Conservation (phyloP, 2,113 vertebrate species). For the Dicentrarchus labrax region DNA sequence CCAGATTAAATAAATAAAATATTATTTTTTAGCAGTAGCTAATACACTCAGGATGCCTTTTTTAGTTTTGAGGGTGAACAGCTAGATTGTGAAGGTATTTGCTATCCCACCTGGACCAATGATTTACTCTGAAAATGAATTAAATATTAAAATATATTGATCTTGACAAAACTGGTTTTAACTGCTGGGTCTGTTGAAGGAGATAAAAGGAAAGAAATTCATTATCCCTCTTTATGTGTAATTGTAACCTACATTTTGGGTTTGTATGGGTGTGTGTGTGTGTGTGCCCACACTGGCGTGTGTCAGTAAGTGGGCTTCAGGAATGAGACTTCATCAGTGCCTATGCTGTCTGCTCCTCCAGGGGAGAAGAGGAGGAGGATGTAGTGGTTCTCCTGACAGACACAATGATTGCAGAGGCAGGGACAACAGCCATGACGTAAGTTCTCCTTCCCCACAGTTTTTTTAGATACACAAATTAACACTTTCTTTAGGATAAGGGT, state of each 20-base stretch:
- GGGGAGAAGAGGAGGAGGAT: constrained; percentile 44
- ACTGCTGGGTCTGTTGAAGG: neutral
- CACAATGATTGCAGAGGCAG: constrained; percentile 60
- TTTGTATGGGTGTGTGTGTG: neutral
- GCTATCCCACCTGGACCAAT: neutral
- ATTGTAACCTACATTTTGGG: neutral
- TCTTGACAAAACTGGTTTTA: neutral
- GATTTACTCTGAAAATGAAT: neutral
- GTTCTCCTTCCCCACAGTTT: constrained; percentile 44
- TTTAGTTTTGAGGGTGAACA: neutral
- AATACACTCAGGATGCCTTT: neutral
- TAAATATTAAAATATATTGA: neutral
- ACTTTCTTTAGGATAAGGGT: constrained; percentile 26
- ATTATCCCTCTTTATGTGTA: neutral
- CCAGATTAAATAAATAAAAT: no score
- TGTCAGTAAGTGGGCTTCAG: constrained; percentile 9
- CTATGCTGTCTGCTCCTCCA: constrained; percentile 49
- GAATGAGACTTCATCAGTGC: constrained; percentile 15
- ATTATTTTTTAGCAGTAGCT: neutral
- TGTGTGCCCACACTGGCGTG: neutral
- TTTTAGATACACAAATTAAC: constrained; percentile 50
- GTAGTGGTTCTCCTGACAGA: constrained; percentile 49
- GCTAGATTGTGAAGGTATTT: neutral
- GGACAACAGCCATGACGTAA: constrained; percentile 65
- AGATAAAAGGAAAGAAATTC: neutral